These are phyloP conservation scores for Daphoenositta chrysoptera DNA, from an alignment of 2,113 vertebrate genomes.

Conservation along the genomic window DNA sequence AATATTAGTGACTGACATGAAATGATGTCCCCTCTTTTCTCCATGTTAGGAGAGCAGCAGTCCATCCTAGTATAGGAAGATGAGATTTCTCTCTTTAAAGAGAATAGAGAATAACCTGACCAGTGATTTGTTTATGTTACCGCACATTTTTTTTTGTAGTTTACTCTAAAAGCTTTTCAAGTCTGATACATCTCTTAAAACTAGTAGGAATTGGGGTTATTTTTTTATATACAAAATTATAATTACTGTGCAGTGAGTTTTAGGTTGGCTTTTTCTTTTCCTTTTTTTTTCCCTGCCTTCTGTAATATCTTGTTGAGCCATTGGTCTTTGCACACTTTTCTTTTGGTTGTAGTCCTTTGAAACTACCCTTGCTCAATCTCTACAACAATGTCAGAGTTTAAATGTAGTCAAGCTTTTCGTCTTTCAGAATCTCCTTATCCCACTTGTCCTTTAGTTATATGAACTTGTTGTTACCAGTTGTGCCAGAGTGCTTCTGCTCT, in stretches of 20 bases:
- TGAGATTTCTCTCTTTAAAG: not conserved
- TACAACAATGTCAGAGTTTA: not conserved
- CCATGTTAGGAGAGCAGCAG: not conserved
- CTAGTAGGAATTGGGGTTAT: not conserved
- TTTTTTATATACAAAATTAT: not conserved
- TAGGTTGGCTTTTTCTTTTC: not conserved
- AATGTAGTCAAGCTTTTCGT: not conserved
- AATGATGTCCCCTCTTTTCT: not conserved
- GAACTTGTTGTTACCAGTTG: not conserved
- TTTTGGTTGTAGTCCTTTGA: not conserved
- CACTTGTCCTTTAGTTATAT: not conserved
- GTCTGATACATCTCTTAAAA: not conserved
- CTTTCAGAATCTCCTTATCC: not conserved
- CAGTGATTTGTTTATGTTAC: not conserved
- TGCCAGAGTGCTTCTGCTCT: not conserved
- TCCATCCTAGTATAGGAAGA: not conserved
- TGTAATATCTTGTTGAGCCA: not conserved
- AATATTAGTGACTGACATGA: not conserved
- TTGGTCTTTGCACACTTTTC: not conserved
- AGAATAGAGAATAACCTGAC: not conserved
- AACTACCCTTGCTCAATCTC: not conserved
- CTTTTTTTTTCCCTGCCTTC: not conserved
- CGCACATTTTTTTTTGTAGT: not conserved
- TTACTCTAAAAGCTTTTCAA: not conserved
- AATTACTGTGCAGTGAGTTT: not conserved